A percentile compares a stretch with the other conserved stretches of the same genome.
Conservation (phyloP, 2,888 invertebrate genomes). For the Lasioglossum figueresi region DNA sequence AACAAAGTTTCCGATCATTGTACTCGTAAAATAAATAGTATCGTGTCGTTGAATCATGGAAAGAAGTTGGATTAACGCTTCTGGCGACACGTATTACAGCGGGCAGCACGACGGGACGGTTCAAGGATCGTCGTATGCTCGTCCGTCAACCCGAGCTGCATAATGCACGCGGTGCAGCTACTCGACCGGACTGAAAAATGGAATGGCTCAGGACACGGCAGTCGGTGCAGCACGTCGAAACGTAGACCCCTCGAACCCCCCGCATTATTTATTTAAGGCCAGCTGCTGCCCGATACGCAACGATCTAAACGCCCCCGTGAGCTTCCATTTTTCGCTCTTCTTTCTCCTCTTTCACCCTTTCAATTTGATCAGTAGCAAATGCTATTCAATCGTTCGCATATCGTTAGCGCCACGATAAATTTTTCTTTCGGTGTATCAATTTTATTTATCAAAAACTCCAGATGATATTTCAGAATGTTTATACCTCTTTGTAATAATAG, state of each 20-base stretch:
- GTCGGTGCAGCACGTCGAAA: slow-evolving; percentile 56
- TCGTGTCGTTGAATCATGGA: not conserved
- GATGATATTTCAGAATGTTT: no score
- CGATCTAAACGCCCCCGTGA: slow-evolving; percentile 53
- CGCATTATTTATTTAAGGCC: slow-evolving; percentile 75
- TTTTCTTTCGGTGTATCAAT: not conserved
- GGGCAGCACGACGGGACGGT: slow-evolving; percentile 37
- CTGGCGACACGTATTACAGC: slow-evolving; percentile 35
- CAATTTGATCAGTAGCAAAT: not conserved
- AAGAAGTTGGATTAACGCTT: not conserved
- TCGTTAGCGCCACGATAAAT: not conserved
- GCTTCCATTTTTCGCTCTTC: slow-evolving; percentile 28
- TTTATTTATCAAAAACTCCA: not conserved
- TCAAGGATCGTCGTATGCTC: slow-evolving; percentile 40
- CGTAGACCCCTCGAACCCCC: slow-evolving; percentile 50
- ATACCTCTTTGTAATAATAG: no score
- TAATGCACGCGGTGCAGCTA: slow-evolving; percentile 76
- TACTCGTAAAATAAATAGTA: no score
- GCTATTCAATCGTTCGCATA: not conserved
- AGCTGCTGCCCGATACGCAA: slow-evolving; percentile 55
- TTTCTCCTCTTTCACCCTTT: slow-evolving; percentile 6
- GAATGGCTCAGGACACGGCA: slow-evolving; percentile 61
- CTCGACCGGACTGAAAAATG: slow-evolving; percentile 79
- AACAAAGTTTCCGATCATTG: no score
- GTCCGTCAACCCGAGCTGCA: slow-evolving; percentile 68